Conservation (phyloP, 2,113 vertebrate genomes). For the Ciconia boyciana region DNA sequence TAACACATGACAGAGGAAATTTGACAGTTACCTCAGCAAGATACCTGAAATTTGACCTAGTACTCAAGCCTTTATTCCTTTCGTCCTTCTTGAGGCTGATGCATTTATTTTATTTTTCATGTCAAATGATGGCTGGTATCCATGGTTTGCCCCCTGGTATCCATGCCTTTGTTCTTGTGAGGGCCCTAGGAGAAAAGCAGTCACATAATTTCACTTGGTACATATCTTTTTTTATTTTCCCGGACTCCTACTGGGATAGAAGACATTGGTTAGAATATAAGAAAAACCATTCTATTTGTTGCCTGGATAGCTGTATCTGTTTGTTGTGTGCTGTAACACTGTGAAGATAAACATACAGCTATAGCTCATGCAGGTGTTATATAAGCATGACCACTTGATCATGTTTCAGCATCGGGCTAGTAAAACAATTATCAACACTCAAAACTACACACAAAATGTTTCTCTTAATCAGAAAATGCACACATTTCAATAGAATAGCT, state of each 20-base stretch:
- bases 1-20: not conserved
- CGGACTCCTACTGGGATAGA: not conserved
- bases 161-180: not conserved
- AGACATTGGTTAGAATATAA: not conserved
- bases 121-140: not conserved
- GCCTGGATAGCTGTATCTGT: not conserved
- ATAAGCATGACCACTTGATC: not conserved
- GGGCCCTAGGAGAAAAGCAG: not conserved
- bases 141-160: not conserved
- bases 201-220: not conserved
- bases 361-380: not conserved
- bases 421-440: not conserved
- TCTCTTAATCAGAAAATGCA: not conserved
- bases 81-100: not conserved
- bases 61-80: not conserved
- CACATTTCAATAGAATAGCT: not conserved
- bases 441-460: not conserved
- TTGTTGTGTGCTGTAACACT: not conserved
- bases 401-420: not conserved
- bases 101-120: not conserved
- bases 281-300: not conserved
- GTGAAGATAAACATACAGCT: not conserved
- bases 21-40: not conserved
- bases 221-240: not conserved
- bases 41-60: not conserved